A percentile compares a stretch with the other conserved stretches of the same genome.
phyloP scores from a whole-genome alignment of 2,888 invertebrate genomes.

The Agonum fuliginosum region DNA sequence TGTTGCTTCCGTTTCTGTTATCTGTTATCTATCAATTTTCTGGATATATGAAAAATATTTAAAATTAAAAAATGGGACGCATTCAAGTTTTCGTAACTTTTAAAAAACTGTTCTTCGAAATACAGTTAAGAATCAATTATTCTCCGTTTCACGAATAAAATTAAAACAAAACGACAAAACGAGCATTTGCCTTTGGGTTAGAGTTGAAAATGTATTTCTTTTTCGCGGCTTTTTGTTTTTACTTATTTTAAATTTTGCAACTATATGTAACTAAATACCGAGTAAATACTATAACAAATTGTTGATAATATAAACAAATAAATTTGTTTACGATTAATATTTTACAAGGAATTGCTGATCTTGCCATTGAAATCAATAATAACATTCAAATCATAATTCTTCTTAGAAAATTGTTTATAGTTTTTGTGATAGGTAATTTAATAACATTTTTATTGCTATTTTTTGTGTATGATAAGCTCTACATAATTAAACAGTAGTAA shows the following conservation, averaged over 20 bases:
- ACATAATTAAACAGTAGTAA: slow-evolving; percentile 17
- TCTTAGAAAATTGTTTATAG: background rate
- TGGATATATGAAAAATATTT: too few relatives aligned
- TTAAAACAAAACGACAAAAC: background rate
- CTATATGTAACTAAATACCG: too few relatives aligned
- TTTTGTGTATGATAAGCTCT: slow-evolving; percentile 4
- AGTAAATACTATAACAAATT: too few relatives aligned
- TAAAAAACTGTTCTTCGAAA: background rate
- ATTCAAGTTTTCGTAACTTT: background rate
- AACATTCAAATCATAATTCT: background rate
- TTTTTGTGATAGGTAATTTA: background rate
- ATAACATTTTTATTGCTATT: background rate
- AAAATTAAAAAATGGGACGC: background rate
- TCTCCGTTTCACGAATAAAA: background rate
- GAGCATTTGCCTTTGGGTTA: background rate
- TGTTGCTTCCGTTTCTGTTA: too few relatives aligned
- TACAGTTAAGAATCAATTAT: background rate
- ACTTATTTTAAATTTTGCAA: background rate
- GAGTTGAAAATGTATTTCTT: slow-evolving; percentile 3
- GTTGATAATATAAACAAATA: too few relatives aligned
- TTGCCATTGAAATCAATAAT: too few relatives aligned
- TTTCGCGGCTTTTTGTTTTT: background rate
- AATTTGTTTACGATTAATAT: too few relatives aligned
- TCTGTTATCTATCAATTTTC: too few relatives aligned
- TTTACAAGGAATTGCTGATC: too few relatives aligned